Conservation (phyloP, 2,888 invertebrate genomes). For the Drosophila subsilvestris region DNA sequence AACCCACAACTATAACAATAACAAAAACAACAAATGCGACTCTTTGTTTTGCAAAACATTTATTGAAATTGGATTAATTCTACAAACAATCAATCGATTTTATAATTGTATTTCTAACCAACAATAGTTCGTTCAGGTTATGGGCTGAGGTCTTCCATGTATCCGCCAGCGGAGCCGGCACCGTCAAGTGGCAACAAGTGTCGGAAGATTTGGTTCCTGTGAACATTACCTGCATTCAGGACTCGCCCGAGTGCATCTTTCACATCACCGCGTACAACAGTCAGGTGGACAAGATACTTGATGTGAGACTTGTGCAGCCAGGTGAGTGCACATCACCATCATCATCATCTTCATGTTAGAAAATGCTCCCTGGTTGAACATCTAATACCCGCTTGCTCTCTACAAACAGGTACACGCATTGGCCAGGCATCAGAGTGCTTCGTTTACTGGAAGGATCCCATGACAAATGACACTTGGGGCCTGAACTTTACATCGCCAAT, state of each 20-base stretch:
- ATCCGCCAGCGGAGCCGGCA: constrained; percentile 95
- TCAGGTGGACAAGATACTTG: constrained; percentile 99
- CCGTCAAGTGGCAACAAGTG: constrained; percentile 98
- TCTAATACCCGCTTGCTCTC: background rate
- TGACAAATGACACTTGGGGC: constrained; percentile 99
- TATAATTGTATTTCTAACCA: constrained; percentile 62
- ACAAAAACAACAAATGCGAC: constrained; percentile 39
- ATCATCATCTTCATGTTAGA: background rate
- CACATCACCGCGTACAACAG: constrained; percentile 99
- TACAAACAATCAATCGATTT: constrained; percentile 23
- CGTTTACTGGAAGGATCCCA: constrained; percentile 99
- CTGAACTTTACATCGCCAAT: constrained; percentile 98
- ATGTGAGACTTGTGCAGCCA: constrained; percentile 98
- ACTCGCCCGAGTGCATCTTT: constrained; percentile 98
- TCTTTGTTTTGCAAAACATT: constrained; percentile 38
- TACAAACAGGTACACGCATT: constrained; percentile 93
- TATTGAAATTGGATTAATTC: constrained; percentile 25
- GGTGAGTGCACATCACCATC: constrained; percentile 86
- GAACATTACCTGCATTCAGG: constrained; percentile 98
- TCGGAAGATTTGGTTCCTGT: constrained; percentile 99
- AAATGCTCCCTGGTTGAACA: background rate
- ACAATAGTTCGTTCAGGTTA: constrained; percentile 88
- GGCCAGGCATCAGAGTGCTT: constrained; percentile 99
- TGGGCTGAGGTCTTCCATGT: constrained; percentile 99
- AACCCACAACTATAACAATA: constrained; percentile 28